Evolutionary conservation across 2,113 vertebrate genomes (phyloP).

Genomic region (Setophaga petechia): DNA sequence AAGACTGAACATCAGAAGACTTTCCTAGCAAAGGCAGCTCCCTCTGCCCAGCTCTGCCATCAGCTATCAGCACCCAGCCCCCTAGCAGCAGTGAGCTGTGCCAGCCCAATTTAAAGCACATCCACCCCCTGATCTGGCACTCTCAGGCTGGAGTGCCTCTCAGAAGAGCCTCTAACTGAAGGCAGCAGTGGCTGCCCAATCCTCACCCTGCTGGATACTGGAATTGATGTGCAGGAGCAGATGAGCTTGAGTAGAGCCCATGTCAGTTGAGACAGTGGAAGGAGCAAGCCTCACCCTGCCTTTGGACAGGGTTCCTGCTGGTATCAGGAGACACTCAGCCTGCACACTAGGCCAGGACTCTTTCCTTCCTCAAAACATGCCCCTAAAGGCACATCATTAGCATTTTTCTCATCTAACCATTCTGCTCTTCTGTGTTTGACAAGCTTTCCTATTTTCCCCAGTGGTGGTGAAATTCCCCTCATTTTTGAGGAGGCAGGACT

Average conservation of each 20-base stretch:
- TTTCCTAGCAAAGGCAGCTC: background rate
- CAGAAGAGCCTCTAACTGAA: background rate
- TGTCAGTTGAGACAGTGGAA: accelerated
- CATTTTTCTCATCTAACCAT: background rate
- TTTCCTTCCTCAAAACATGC: background rate
- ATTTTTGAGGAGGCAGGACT: background rate
- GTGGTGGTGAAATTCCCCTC: background rate
- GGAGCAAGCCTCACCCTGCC: background rate
- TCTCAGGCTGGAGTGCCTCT: background rate
- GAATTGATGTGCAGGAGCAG: accelerated
- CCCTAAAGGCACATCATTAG: background rate
- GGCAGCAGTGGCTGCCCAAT: background rate
- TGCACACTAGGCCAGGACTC: background rate
- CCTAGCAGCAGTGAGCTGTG: background rate
- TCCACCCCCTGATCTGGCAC: background rate
- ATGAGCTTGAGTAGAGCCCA: background rate
- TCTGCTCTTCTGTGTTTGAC: background rate
- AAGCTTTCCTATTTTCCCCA: background rate
- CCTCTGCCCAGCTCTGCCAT: background rate
- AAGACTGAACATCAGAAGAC: background rate
- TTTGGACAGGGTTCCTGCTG: background rate
- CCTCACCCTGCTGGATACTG: background rate
- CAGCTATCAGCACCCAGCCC: background rate
- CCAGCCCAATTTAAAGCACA: background rate
- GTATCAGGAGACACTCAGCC: background rate